Percentiles rank a stretch among this genome's conserved stretches.
phyloP scores from a whole-genome alignment of 2,113 vertebrate genomes.

The Myotis brandtii region DNA sequence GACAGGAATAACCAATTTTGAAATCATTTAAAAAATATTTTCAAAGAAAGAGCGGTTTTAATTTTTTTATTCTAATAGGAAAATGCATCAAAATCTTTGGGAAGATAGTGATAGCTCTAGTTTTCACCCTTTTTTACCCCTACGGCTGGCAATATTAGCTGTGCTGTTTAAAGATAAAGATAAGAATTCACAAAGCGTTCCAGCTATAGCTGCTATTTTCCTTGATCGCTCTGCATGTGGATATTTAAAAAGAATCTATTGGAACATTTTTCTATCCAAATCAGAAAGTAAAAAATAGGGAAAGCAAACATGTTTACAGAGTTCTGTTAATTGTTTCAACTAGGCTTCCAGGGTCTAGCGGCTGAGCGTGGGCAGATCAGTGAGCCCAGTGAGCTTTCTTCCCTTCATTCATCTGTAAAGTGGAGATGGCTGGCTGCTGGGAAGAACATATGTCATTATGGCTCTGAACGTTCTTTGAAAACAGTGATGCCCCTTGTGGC shows the following conservation, averaged over 20 bases:
- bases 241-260: background rate
- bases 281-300: background rate
- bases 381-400: background rate
- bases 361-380: background rate
- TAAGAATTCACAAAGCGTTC: background rate
- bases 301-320: background rate
- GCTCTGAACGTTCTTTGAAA: slow-evolving; percentile 2
- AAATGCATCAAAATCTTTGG: background rate
- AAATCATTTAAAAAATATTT: background rate
- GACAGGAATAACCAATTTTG: background rate
- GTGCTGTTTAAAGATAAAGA: background rate
- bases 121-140: background rate
- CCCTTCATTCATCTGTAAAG: background rate
- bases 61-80: background rate
- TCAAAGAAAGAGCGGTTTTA: background rate
- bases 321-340: background rate
- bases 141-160: background rate
- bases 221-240: background rate
- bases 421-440: background rate
- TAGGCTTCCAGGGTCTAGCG: background rate
- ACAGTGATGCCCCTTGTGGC: background rate
- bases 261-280: background rate
- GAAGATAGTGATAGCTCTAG: background rate
- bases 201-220: background rate
- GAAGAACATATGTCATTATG: background rate